A percentile compares a stretch with the other conserved stretches of the same genome.
phyloP scores from a whole-genome alignment of 2,113 vertebrate genomes.

The Nestor notabilis region DNA sequence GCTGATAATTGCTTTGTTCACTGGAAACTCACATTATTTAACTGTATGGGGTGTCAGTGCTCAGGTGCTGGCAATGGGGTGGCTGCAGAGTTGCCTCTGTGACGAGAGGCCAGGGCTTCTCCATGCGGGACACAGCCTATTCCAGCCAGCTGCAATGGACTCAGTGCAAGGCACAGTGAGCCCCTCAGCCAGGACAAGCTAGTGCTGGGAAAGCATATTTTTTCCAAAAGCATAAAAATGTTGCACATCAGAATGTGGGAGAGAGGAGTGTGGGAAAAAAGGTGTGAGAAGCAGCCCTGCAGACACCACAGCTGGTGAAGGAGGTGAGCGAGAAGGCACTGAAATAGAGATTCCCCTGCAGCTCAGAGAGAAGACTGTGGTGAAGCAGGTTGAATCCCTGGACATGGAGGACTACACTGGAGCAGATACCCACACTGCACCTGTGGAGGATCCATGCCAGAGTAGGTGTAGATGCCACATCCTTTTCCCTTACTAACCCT shows the following conservation, averaged over 20 bases:
- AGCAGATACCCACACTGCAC: neutral
- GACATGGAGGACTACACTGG: neutral
- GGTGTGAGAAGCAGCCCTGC: neutral
- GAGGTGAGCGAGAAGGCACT: fast-evolving
- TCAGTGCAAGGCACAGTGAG: fast-evolving
- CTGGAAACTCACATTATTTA: neutral
- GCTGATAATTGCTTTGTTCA: neutral
- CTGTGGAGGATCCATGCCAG: fast-evolving
- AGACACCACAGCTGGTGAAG: neutral
- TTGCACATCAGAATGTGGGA: neutral
- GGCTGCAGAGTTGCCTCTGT: fast-evolving
- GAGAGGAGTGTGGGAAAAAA: neutral
- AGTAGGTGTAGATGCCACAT: neutral
- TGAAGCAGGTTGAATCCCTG: neutral
- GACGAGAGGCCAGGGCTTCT: fast-evolving
- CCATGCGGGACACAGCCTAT: fast-evolving
- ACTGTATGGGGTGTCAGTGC: neutral
- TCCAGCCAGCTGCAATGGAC: fast-evolving
- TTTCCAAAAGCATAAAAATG: neutral
- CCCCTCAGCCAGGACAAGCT: fast-evolving
- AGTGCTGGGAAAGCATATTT: fast-evolving
- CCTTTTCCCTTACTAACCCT: neutral
- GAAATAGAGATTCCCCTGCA: neutral
- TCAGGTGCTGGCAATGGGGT: no score
- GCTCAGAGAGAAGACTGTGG: neutral